Evolutionary conservation across 2,797 vertebrate genomes (phyloP), one percentile per base, ranked within the genome.

Genomic region (Bovichtus variegatus): DNA sequence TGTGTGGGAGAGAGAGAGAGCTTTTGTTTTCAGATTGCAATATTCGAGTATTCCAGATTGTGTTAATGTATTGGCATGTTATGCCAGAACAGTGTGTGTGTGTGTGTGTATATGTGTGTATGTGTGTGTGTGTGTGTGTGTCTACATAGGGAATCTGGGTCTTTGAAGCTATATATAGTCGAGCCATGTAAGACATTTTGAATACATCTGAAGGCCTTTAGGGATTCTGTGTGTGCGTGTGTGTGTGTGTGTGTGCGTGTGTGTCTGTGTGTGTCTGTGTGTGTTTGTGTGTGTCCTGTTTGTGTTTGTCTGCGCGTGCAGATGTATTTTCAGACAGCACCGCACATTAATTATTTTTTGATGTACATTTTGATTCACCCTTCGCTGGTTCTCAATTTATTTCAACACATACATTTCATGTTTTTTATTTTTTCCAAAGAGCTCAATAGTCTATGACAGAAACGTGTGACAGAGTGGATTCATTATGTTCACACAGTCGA

Each of bases 111-210:
- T 80, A 34, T 53, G 72, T 47, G 43, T 64, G 70, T 57, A 51
- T 62, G 41, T 43, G 19, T 64, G 53, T 76, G 49, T 31, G 66
- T 68, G 64, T 40, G 40, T 31, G 57, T 68, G 76, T 82, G 66
- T 82, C 84, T 88, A 82, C 89, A 89, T 82, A 84, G 85, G 81
- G 87, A 93, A 94, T 93, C 90, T 92, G 89, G 91, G 91, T 91
- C 92, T 93, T 92, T 93, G 86, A 89, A 90, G 87, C 92, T 91
- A 92, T 92, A 93, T 93, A 90, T 93, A 93, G 92, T 83, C 9
- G 7, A 89, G 87, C 85, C 71, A 71, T 89, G 91, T 91, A 91
- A 93, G 89, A 85, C 89, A 87, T 86, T 91, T 90, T 91, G 87
- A 92, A 94, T 87, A 83, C 84, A 89, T 93, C 84, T 91, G 81